Evolutionary conservation across 2,888 invertebrate species (phyloP).

Genomic region (Hemicrepidius hirtus): DNA sequence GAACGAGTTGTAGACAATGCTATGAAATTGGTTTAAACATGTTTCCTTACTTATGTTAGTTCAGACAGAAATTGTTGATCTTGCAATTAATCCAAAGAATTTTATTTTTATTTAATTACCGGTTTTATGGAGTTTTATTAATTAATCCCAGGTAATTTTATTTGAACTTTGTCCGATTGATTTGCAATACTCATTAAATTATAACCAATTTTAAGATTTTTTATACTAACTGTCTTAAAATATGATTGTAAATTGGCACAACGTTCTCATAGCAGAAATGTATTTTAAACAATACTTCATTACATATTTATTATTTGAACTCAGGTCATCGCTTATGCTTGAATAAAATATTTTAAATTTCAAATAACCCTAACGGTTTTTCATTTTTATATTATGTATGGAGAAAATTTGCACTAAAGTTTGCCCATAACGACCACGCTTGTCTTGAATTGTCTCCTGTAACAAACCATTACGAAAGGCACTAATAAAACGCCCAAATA

Average conservation of each 20-base stretch:
- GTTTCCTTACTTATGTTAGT: neutral
- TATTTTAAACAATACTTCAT: constrained; percentile 39
- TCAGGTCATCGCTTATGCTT: constrained; percentile 29
- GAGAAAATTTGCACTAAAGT: no score
- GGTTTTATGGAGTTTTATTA: neutral
- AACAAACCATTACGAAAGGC: no score
- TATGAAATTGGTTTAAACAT: neutral
- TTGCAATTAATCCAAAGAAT: no score
- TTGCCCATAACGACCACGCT: no score
- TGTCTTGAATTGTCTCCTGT: no score
- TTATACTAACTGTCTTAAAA: no score
- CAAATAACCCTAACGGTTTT: neutral
- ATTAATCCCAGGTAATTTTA: no score
- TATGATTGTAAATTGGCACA: neutral
- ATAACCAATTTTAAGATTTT: no score
- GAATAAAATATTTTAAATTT: constrained; percentile 28
- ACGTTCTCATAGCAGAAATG: neutral
- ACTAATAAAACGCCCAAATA: no score
- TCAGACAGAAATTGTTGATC: neutral
- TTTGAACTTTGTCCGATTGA: no score
- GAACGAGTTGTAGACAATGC: neutral
- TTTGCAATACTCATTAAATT: no score
- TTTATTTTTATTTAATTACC: neutral
- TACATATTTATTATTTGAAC: constrained; percentile 43
- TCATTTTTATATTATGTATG: no score